Evolutionary conservation across 2,888 invertebrate genomes (phyloP), one percentile per base, ranked within the genome.

Genomic region (Opisthograptis luteolata): DNA sequence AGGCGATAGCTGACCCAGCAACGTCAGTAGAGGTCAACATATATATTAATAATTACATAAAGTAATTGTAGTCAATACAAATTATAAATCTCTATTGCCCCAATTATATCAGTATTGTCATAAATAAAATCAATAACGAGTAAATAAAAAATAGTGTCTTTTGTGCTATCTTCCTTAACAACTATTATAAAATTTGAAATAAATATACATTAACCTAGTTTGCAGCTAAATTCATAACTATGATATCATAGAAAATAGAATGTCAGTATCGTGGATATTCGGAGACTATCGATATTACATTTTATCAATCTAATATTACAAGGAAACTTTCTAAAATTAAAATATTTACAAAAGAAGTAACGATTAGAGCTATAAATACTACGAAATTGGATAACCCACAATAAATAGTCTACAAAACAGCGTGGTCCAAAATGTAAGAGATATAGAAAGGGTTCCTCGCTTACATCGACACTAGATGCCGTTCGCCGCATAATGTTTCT

Each of bases 351-450:
- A 82, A 81, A 76, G 73, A 79, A 77, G 70, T 81, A 85, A 87
- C 85, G 79, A 81, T 86, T 79, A 75, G 76, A 76, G 69, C 81
- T 85, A 86, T 85, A 83, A 86, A 87, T 81, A 83, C 81, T 86
- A 84, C 76, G 73, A 84, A 82, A 79, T 81, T 77, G 81, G 81
- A 82, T 72, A 79, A 51, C 19, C 44, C 74, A 81, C 79, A 83
- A 84, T 87, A 88, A 87, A 87, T 84, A 85, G 74, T 76, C 77
- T 87, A 82, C 78, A 83, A 84, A 85, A 86, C 80, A 79, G 81
- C 64, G 72, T 70, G 76, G 80, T 81, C 80, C 79, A 79, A 82
- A 81, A 72, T 65, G 71, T 79, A 69, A 76, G 73, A 76, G 70
- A 76, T 67, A 70, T 77, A 72, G 73, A 75, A 78, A 75, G 69